phyloP scores from a whole-genome alignment of 2,888 invertebrate species.

The Hydroisotoma schaefferi region DNA sequence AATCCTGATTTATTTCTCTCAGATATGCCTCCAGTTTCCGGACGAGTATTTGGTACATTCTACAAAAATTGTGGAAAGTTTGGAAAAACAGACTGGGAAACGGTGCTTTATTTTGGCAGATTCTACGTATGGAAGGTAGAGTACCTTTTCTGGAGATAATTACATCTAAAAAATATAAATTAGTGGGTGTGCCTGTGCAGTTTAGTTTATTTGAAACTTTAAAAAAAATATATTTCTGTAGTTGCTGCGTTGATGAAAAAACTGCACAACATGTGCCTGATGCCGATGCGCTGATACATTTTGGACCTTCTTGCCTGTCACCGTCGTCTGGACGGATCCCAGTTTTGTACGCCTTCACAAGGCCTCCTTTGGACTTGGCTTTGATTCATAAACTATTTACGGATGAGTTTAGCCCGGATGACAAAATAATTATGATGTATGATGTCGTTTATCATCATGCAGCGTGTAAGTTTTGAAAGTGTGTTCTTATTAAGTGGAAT shows the following conservation, averaged over 20 bases:
- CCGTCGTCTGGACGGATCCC: constrained; percentile 67
- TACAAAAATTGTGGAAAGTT: constrained; percentile 60
- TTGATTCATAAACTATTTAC: constrained; percentile 35
- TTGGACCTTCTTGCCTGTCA: constrained; percentile 83
- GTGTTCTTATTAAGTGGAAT: too few species aligned
- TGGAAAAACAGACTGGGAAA: constrained; percentile 57
- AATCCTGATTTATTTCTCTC: too few species aligned
- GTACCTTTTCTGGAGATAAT: too few species aligned
- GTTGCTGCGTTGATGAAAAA: constrained; percentile 86
- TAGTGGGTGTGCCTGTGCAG: too few species aligned
- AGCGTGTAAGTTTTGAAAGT: constrained; percentile 19
- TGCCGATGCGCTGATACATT: constrained; percentile 84
- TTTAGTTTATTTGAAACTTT: too few species aligned
- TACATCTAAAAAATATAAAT: too few species aligned
- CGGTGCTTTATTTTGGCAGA: constrained; percentile 81
- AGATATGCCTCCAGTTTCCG: constrained; percentile 91
- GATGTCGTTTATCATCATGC: constrained; percentile 52
- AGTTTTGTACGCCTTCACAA: constrained; percentile 69
- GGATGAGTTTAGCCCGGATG: constrained; percentile 43
- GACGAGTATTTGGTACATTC: constrained; percentile 72
- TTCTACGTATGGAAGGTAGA: constrained; percentile 80
- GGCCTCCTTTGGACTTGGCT: constrained; percentile 59
- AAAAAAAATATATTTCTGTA: constrained; percentile 51
- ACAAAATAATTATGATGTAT: constrained; percentile 52
- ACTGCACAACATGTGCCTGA: constrained; percentile 77